These are phyloP conservation scores for Luffia ferchaultella DNA, from an alignment of 2,888 invertebrate species.

Conservation along the genomic window DNA sequence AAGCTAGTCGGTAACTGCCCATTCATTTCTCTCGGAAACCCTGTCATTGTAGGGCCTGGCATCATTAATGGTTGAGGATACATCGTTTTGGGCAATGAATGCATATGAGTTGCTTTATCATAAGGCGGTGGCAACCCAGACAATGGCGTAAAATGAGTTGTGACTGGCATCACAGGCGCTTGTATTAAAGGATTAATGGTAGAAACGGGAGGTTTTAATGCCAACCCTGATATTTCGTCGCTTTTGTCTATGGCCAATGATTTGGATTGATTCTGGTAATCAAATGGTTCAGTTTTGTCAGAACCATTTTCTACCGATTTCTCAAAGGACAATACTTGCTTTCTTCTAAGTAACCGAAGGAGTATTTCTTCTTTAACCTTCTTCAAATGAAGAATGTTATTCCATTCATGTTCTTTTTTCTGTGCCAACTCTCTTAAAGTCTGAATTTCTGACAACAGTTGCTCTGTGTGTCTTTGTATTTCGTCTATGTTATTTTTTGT, in stretches of 20 bases:
- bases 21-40: slow-evolving; percentile 54
- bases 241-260: slow-evolving; percentile 54
- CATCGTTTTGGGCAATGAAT: slow-evolving; percentile 34
- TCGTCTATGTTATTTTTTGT: slow-evolving; percentile 69
- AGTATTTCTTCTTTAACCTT: slow-evolving; percentile 86
- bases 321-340: slow-evolving; percentile 67
- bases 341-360: slow-evolving; percentile 73
- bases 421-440: slow-evolving; percentile 77
- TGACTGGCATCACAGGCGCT: slow-evolving; percentile 39
- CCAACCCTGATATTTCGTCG: slow-evolving; percentile 52
- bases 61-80: slow-evolving; percentile 49
- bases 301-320: slow-evolving; percentile 48
- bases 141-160: slow-evolving; percentile 48
- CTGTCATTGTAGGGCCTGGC: slow-evolving; percentile 40
- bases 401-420: slow-evolving; percentile 88
- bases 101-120: slow-evolving; percentile 51
- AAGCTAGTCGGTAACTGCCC: slow-evolving; percentile 64
- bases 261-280: slow-evolving; percentile 49
- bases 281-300: slow-evolving; percentile 44
- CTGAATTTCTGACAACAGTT: slow-evolving; percentile 71
- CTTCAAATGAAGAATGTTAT: slow-evolving; percentile 81
- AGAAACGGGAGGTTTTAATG: slow-evolving; percentile 45
- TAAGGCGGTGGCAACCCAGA: slow-evolving; percentile 51
- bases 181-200: slow-evolving; percentile 29
- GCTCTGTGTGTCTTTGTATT: slow-evolving; percentile 70